Percentiles rank a stretch among this genome's conserved stretches.
These are phyloP conservation scores for Laticauda colubrina DNA, from an alignment of 2,113 vertebrate genomes.

Conservation along the genomic window DNA sequence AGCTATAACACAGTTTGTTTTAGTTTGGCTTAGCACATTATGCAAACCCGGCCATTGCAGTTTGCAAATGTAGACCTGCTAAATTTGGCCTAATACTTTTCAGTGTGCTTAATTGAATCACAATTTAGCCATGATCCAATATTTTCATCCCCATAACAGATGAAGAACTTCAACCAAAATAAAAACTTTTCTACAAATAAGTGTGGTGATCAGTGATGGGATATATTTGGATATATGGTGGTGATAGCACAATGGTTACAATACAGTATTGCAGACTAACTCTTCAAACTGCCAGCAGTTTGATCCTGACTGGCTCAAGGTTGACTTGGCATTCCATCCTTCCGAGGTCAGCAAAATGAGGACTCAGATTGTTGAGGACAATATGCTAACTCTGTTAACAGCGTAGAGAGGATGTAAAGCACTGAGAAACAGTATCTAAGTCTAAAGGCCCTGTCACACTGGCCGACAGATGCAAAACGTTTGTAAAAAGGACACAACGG, in stretches of 20 bases:
- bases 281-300: not conserved
- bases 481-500: too few relatives aligned
- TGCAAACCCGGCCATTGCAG: not conserved
- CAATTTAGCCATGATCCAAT: not conserved
- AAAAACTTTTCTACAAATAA: not conserved
- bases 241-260: not conserved
- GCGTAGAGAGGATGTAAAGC: not conserved
- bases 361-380: not conserved
- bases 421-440: not conserved
- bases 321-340: not conserved
- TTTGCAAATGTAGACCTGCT: not conserved
- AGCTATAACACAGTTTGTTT: not conserved
- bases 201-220: not conserved
- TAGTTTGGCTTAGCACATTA: not conserved
- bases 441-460: not conserved
- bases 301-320: not conserved
- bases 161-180: not conserved
- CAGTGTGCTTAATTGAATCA: not conserved
- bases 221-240: not conserved
- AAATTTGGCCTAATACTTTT: not conserved
- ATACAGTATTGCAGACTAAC: not conserved
- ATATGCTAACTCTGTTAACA: not conserved
- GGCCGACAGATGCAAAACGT: too few relatives aligned
- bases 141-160: not conserved
- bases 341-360: not conserved